These are phyloP conservation scores for Philopedon plagiatum DNA, from an alignment of 2,888 invertebrate species.

Conservation along the genomic window DNA sequence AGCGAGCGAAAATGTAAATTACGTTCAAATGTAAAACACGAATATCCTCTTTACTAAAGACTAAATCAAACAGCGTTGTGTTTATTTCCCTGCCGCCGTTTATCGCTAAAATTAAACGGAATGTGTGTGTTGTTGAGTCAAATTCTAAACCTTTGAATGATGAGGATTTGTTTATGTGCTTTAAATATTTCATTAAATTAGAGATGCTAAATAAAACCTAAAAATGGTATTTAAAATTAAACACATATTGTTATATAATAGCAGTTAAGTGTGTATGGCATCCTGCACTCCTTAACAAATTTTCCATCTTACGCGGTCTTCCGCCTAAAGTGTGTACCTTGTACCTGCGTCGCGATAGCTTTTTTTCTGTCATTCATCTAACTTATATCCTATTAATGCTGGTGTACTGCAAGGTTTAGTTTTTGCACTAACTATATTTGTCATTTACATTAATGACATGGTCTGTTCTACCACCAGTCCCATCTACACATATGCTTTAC, in stretches of 20 bases:
- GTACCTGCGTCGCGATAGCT: too few relatives aligned
- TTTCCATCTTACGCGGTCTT: too few relatives aligned
- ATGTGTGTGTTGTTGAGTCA: neutral
- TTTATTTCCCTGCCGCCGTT: neutral
- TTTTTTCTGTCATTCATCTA: too few relatives aligned
- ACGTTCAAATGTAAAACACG: constrained; percentile 3
- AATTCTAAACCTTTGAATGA: neutral
- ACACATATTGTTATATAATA: neutral
- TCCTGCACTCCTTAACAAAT: too few relatives aligned
- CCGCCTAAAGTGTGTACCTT: too few relatives aligned
- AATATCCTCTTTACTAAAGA: neutral
- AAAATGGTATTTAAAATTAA: neutral
- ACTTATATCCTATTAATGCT: too few relatives aligned
- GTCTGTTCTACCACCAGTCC: too few relatives aligned
- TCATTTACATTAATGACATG: too few relatives aligned
- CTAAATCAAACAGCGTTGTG: neutral
- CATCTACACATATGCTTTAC: too few relatives aligned
- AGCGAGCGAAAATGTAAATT: neutral
- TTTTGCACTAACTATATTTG: too few relatives aligned
- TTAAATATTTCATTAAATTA: neutral
- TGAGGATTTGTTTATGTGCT: neutral
- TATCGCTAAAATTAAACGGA: neutral
- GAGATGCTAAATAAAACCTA: neutral
- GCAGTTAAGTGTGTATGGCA: neutral
- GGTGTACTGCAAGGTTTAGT: too few relatives aligned